Percentiles rank a stretch among this genome's conserved stretches.
phyloP scores from a whole-genome alignment of 2,113 vertebrate genomes.

The Amia ocellicauda region DNA sequence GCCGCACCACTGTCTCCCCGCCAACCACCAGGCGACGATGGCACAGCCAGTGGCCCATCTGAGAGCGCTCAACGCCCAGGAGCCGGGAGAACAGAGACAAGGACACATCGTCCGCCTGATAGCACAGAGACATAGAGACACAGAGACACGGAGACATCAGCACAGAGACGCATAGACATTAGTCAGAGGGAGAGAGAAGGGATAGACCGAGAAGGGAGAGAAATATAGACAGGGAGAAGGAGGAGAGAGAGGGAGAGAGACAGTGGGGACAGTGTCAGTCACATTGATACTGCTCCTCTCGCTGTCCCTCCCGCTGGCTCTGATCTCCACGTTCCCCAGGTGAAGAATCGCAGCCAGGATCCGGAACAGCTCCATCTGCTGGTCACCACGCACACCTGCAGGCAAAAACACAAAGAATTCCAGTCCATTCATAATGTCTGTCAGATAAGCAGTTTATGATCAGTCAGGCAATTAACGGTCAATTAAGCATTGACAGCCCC shows the following conservation, averaged over 20 bases:
- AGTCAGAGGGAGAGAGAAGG: neutral
- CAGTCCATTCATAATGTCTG: neutral
- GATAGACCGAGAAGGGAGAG: neutral
- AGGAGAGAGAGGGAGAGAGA: neutral
- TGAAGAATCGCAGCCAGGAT: conserved; percentile 68
- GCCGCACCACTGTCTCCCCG: conserved; percentile 64
- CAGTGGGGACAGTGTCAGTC: conserved; percentile 15
- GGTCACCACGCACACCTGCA: conserved; percentile 63
- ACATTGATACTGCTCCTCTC: conserved; percentile 64
- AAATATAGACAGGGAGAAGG: neutral
- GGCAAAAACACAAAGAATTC: neutral
- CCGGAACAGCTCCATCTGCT: conserved; percentile 73
- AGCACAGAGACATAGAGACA: conserved; percentile 15
- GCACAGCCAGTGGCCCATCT: conserved; percentile 71
- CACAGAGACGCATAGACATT: neutral
- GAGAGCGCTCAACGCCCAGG: conserved; percentile 58
- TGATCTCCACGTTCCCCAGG: conserved; percentile 64
- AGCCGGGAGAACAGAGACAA: conserved; percentile 62
- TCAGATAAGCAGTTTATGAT: neutral
- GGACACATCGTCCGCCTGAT: conserved; percentile 52
- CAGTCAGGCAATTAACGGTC: too few species aligned
- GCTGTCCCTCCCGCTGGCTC: conserved; percentile 51
- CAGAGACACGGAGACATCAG: neutral
- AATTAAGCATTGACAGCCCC: too few species aligned
- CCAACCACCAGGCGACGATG: conserved; percentile 63